Conservation (phyloP, 2,888 invertebrate species). For the Sympetrum striolatum region DNA sequence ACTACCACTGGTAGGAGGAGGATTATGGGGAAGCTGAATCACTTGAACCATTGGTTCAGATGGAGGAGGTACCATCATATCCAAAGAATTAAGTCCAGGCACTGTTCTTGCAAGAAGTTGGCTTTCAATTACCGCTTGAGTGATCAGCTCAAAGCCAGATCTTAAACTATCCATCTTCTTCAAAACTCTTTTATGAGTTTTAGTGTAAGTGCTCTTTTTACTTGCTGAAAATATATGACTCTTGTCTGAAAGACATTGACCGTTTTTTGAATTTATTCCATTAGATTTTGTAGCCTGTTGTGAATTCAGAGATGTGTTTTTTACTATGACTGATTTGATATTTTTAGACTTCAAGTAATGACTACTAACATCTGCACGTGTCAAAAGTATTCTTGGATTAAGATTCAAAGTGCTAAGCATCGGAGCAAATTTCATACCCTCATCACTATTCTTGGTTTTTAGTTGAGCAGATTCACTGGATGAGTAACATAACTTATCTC, state of each 20-base stretch:
- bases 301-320: slow-evolving; percentile 13
- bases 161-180: slow-evolving; percentile 9
- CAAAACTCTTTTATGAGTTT: slow-evolving; percentile 53
- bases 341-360: slow-evolving; percentile 47
- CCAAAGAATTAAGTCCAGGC: slow-evolving; percentile 66
- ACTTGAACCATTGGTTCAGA: slow-evolving; percentile 64
- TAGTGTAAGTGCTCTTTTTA: slow-evolving; percentile 46
- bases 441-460: not conserved
- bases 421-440: slow-evolving; percentile 50
- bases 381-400: slow-evolving; percentile 60
- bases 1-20: slow-evolving; percentile 54
- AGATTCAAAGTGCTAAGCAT: slow-evolving; percentile 59
- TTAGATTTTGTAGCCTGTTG: not conserved
- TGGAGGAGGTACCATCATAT: slow-evolving; percentile 66
- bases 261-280: slow-evolving; percentile 5
- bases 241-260: slow-evolving; percentile 51
- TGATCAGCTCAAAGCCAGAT: slow-evolving; percentile 23
- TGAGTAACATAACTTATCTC: not conserved
- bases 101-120: slow-evolving; percentile 62
- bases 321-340: slow-evolving; percentile 4
- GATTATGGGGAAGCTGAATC: slow-evolving; percentile 63
- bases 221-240: slow-evolving; percentile 47
- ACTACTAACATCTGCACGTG: slow-evolving; percentile 56
- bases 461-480: slow-evolving; percentile 18
- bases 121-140: slow-evolving; percentile 53